Evolutionary conservation across 2,888 invertebrate genomes (phyloP).

Genomic region (Sesia apiformis): DNA sequence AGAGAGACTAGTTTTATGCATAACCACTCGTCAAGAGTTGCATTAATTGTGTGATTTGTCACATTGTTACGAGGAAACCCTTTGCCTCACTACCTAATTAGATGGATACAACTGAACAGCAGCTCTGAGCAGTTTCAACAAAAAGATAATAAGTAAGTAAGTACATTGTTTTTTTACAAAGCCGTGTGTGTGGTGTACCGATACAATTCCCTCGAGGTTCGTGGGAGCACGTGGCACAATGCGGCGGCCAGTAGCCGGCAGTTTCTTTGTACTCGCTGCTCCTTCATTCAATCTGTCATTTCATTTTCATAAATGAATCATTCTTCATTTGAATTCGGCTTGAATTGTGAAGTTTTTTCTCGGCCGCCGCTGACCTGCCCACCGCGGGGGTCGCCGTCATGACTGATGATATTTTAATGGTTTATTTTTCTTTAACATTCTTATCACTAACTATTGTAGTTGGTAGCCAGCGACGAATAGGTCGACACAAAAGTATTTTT

Average conservation of each 20-base stretch:
- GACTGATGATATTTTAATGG: slow-evolving; percentile 72
- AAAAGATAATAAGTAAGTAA: too few relatives aligned
- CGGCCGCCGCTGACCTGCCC: slow-evolving; percentile 61
- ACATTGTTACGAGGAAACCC: too few relatives aligned
- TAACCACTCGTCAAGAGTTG: too few relatives aligned
- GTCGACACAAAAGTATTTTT: too few relatives aligned
- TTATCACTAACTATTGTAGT: slow-evolving; percentile 63
- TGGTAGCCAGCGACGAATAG: slow-evolving; percentile 19
- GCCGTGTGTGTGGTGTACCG: too few relatives aligned
- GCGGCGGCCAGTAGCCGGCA: slow-evolving; percentile 52
- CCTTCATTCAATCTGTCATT: slow-evolving; percentile 71
- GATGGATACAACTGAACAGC: too few relatives aligned
- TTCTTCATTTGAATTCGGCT: slow-evolving; percentile 69
- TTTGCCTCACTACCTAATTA: too few relatives aligned
- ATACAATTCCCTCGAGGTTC: slow-evolving; percentile 5
- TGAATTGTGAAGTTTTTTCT: slow-evolving; percentile 56
- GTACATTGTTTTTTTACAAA: too few relatives aligned
- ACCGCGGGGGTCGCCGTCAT: slow-evolving; percentile 61
- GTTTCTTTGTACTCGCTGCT: slow-evolving; percentile 42
- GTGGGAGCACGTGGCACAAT: slow-evolving; percentile 50
- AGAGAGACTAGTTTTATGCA: too few relatives aligned
- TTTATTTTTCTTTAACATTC: slow-evolving; percentile 71
- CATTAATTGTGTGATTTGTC: too few relatives aligned
- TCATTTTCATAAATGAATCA: slow-evolving; percentile 72
- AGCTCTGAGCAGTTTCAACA: too few relatives aligned